Conservation (phyloP, 2,888 invertebrate genomes). For the Melinopterus prodromus region DNA sequence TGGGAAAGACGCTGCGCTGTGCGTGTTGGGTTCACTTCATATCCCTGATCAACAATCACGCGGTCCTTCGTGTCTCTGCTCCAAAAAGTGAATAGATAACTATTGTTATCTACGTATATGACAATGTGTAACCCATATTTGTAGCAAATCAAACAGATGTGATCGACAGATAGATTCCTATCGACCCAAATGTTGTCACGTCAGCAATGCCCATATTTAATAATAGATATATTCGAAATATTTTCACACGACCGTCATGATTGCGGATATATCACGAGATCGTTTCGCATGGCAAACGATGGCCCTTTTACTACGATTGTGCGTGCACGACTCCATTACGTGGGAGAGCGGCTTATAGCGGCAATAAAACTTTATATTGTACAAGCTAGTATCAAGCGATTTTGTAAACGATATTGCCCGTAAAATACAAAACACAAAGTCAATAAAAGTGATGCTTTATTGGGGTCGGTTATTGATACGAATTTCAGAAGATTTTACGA, state of each 20-base stretch:
- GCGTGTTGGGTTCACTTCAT: too few species aligned
- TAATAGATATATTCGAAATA: neutral
- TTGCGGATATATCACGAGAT: too few species aligned
- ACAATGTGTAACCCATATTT: neutral
- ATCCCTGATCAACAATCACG: too few species aligned
- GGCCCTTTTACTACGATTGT: conserved; percentile 12
- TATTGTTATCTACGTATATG: too few species aligned
- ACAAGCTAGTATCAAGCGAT: conserved; percentile 31
- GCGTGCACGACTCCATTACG: conserved; percentile 29
- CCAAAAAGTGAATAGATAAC: too few species aligned
- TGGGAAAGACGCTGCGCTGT: too few species aligned
- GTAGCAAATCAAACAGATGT: neutral
- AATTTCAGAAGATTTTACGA: neutral
- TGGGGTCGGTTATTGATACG: conserved; percentile 18
- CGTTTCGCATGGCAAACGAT: neutral
- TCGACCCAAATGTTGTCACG: neutral
- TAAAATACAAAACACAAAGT: conserved; percentile 30
- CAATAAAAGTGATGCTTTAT: conserved; percentile 28
- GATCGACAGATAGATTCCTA: neutral
- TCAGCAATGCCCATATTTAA: neutral
- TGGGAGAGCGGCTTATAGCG: conserved; percentile 23
- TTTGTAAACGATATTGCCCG: conserved; percentile 32
- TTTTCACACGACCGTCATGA: neutral
- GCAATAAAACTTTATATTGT: conserved; percentile 33
- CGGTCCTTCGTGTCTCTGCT: too few species aligned